Evolutionary conservation across 2,113 vertebrate genomes (phyloP), one percentile per base, ranked within the genome.

Genomic region (Aldabrachelys gigantea): DNA sequence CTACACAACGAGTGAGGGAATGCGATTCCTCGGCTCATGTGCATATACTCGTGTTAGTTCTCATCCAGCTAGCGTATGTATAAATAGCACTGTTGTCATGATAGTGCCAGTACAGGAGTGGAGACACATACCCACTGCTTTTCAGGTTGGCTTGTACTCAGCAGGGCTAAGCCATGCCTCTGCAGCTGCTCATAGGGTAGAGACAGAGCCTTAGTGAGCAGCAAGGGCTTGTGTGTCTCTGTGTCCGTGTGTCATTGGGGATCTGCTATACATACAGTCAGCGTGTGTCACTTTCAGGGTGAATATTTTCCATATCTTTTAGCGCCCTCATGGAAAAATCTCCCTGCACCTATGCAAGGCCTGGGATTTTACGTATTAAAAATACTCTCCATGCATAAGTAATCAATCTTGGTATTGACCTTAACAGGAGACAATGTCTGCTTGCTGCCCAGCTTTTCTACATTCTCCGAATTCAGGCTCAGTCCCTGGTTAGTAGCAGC

Each of bases 341-440:
- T 87, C 27, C 65, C 85, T 84, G 47, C 50, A 50, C 47, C 50
- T 22, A 25, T 83, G 87, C 38, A 72, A 89, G 81, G 75, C 88
- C 29, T 52, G 25, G 85, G 90, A 88, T 84, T 94, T 90, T 95
- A 96, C 38, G 75, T 79, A 8, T 79, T 84, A 92, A 95, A 96
- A 96, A 94, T 90, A 95, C 53, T 41, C 24, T 85, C 25, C 41
- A 6, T 44, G 52, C 62, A 22, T 82, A 82, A 79, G 89, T 85
- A 97, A 78, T 92, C 14, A 29, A 59, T 12, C 41, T 83, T 85
- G 72, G 72, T 79, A 21, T 57, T 96, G 96, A 97, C 35, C 85
- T 96, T 94, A 96, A 13, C 57, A 3, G 0, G 83, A 78, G 90
- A 92, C 65, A 87, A 49, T 0, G 78, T 2, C 35, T 80, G 88